Base-by-base conservation (phyloP, 2,888 invertebrate species). In the Hypena proboscidalis region DNA sequence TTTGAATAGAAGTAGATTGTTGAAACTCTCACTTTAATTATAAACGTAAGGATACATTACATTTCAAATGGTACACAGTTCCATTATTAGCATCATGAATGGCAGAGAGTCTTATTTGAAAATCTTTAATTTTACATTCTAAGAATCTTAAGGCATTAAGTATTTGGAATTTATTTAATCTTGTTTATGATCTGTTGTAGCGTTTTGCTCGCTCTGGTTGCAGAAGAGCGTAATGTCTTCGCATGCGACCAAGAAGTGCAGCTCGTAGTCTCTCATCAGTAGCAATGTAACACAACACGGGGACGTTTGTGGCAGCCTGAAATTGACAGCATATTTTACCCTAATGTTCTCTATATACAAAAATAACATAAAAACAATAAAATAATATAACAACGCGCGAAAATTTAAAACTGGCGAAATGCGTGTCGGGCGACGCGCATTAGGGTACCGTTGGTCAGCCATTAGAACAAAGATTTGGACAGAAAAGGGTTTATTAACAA, bases 291-390 rank as follows among this genome's bases (percentile, higher is more conserved):
- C 88, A 87, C 8, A 92, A 64, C 29, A 92, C 87, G 22, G 92
- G 92, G 35, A 92, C 68, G 52, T 90, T 82, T 5, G 92, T 88
- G 11, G 91, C 89, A 32, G 90, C 91, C 92, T 92, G 67, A 26
- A 78, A 78, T 9, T n/a, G n/a, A n/a, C n/a, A n/a, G n/a, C n/a
- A n/a, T n/a, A n/a, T n/a, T n/a, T n/a, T n/a, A n/a, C n/a, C n/a
- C n/a, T n/a, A n/a, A n/a, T n/a, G n/a, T n/a, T n/a, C n/a, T n/a
- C n/a, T n/a, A n/a, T n/a, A n/a, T n/a, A n/a, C n/a, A n/a, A n/a
- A n/a, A n/a, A n/a, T n/a, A n/a, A n/a, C n/a, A n/a, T n/a, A n/a
- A n/a, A n/a, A n/a, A n/a, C n/a, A n/a, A n/a, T n/a, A n/a, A n/a
- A n/a, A n/a, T n/a, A n/a, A n/a, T n/a, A n/a, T n/a, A n/a, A n/a